A percentile compares a stretch with the other conserved stretches of the same genome.
These are phyloP conservation scores for Cenopis cana DNA, from an alignment of 2,888 invertebrate species.

Conservation along the genomic window DNA sequence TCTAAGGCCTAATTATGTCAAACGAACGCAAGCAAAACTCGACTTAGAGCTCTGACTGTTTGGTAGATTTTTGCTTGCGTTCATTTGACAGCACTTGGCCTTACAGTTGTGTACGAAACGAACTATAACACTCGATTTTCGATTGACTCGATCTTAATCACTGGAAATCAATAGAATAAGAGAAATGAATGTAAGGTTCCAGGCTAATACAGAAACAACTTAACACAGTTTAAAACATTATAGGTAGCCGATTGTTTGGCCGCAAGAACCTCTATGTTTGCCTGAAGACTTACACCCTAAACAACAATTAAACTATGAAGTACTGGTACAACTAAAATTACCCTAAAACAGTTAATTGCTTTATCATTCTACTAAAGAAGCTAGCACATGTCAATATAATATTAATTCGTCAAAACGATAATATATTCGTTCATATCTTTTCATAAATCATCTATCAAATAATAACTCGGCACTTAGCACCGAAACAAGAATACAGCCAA, in stretches of 20 bases:
- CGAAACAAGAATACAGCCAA: slow-evolving; percentile 16
- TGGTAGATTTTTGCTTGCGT: no score
- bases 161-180: slow-evolving; percentile 35
- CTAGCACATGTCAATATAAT: slow-evolving; percentile 20
- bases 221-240: neutral
- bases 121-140: neutral
- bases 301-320: slow-evolving; percentile 39
- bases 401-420: slow-evolving; percentile 24
- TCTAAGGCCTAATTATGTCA: no score
- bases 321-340: slow-evolving; percentile 35
- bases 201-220: slow-evolving; percentile 2
- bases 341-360: slow-evolving; percentile 32
- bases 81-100: no score
- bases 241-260: neutral
- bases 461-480: slow-evolving; percentile 13
- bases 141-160: no score
- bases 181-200: slow-evolving; percentile 17
- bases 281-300: slow-evolving; percentile 21
- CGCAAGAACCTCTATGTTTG: neutral
- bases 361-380: slow-evolving; percentile 24
- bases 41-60: no score
- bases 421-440: no score
- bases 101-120: no score
- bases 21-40: no score
- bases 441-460: neutral